Evolutionary conservation across 2,797 vertebrate species (phyloP).

Genomic region (Cottoperca gobio): DNA sequence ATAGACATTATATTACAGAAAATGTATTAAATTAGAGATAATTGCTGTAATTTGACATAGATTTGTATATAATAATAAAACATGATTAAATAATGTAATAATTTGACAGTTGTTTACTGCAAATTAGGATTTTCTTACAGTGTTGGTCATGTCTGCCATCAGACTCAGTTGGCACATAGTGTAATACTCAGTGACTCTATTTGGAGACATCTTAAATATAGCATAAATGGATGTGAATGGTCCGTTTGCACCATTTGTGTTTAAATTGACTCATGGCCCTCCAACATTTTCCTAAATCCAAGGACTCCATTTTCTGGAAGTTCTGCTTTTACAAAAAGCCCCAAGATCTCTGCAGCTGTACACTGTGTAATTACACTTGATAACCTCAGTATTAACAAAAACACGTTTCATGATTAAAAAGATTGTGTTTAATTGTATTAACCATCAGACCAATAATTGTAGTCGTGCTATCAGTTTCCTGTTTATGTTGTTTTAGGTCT

Average conservation of each 20-base stretch:
- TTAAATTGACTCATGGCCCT: no score
- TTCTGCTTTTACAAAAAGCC: not conserved
- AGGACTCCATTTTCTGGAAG: accelerated
- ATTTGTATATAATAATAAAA: no score
- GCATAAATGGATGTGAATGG: not conserved
- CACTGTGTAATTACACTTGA: not conserved
- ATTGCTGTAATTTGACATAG: no score
- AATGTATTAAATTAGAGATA: no score
- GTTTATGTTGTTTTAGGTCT: not conserved
- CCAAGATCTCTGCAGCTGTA: not conserved
- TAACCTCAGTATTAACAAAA: not conserved
- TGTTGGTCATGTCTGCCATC: not conserved
- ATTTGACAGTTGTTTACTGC: no score
- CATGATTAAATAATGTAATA: no score
- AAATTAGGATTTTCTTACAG: no score
- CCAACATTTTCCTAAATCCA: not conserved
- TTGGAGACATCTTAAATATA: not conserved
- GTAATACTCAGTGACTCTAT: not conserved
- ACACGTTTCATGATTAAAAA: not conserved
- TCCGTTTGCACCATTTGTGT: not conserved
- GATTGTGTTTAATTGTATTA: not conserved
- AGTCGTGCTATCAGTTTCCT: not conserved
- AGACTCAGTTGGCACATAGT: not conserved
- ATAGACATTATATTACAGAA: no score
- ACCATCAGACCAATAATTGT: not conserved